Evolutionary conservation across 2,888 invertebrate species (phyloP).

Genomic region (Diplolepis rosae): DNA sequence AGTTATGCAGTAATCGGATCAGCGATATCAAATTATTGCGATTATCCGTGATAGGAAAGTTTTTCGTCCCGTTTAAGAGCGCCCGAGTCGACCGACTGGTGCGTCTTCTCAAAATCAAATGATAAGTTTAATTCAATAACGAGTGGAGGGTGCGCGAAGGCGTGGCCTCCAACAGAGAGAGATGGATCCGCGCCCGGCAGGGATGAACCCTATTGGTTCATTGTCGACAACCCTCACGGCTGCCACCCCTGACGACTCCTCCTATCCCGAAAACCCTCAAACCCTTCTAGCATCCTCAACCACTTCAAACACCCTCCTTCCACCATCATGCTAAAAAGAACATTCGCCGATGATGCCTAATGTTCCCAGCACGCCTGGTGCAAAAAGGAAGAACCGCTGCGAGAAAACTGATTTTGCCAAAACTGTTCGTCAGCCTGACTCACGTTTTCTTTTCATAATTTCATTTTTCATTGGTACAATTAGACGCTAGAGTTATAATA

Average conservation of each 20-base stretch:
- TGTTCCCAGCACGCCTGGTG: constrained; percentile 40
- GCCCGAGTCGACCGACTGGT: constrained; percentile 72
- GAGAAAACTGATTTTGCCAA: constrained; percentile 21
- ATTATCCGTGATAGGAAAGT: constrained; percentile 71
- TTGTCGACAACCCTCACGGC: constrained; percentile 41
- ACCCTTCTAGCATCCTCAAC: constrained; percentile 46
- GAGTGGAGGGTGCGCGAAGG: constrained; percentile 57
- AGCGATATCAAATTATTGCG: constrained; percentile 73
- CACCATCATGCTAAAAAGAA: constrained; percentile 60
- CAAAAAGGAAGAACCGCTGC: constrained; percentile 4
- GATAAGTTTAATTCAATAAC: constrained; percentile 74
- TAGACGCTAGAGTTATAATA: no score
- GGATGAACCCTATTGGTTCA: constrained; percentile 35
- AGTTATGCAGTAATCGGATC: constrained; percentile 71
- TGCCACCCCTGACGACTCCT: constrained; percentile 42
- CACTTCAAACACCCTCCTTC: constrained; percentile 44
- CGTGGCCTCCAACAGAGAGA: constrained; percentile 45
- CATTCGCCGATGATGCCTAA: constrained; percentile 63
- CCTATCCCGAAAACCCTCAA: constrained; percentile 30
- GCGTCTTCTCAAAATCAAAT: constrained; percentile 74
- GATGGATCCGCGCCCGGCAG: constrained; percentile 43
- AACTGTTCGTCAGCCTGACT: neutral
- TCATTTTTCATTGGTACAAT: no score
- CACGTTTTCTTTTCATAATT: no score
- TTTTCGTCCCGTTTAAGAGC: constrained; percentile 72